phyloP scores from a whole-genome alignment of 2,113 vertebrate species.

The Corynorhinus townsendii region DNA sequence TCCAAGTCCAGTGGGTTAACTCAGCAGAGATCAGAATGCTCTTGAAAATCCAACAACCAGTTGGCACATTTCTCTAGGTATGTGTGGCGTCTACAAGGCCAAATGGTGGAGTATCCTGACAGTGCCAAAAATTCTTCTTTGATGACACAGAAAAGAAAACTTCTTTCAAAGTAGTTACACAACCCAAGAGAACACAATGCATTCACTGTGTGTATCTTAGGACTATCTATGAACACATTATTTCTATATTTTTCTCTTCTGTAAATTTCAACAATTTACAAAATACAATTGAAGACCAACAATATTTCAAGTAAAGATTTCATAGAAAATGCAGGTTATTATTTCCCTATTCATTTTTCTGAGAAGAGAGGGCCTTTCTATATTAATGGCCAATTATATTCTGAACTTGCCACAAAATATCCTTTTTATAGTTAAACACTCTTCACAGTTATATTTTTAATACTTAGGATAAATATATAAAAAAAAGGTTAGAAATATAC shows the following conservation, averaged over 20 bases:
- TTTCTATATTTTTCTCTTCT: conserved; percentile 43
- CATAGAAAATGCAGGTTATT: not conserved
- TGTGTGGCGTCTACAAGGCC: not conserved
- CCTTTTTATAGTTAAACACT: not conserved
- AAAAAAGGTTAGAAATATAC: not conserved
- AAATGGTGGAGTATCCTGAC: not conserved
- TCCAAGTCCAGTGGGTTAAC: not conserved
- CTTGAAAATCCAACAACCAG: conserved; percentile 36
- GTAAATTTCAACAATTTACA: not conserved
- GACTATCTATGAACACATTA: not conserved
- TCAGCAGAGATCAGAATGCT: not conserved
- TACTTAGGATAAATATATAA: conserved; percentile 17
- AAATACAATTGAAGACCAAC: not conserved
- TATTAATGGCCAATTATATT: conserved; percentile 19
- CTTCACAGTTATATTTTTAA: not conserved
- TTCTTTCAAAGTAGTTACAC: conserved; percentile 40
- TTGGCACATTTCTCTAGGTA: not conserved
- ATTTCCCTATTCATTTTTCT: not conserved
- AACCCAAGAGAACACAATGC: not conserved
- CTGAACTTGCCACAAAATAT: not conserved
- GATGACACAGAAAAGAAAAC: conserved; percentile 47
- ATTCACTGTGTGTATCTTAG: not conserved
- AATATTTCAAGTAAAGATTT: conserved; percentile 13
- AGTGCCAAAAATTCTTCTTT: conserved; percentile 43
- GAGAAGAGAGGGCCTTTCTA: not conserved